Percentiles rank a stretch among this genome's conserved stretches.
Conservation (phyloP, 1,140 invertebrate species). For the Drosophila miranda region DNA sequence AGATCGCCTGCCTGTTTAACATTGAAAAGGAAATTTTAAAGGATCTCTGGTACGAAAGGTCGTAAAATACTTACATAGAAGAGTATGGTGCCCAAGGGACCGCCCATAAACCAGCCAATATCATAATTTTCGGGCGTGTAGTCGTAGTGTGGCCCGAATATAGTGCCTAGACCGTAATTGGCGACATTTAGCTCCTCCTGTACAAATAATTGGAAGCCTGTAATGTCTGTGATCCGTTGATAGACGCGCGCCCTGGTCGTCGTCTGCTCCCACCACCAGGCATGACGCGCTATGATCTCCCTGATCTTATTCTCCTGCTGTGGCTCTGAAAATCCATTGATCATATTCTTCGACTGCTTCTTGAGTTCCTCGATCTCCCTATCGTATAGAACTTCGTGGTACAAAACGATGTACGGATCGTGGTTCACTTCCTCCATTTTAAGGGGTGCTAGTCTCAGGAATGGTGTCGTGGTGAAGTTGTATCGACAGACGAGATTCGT, state of each 20-base stretch:
- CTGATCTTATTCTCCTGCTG: constrained; percentile 85
- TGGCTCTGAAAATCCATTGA: constrained; percentile 92
- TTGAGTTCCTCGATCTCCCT: constrained; percentile 93
- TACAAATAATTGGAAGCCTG: constrained; percentile 83
- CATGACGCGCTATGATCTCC: constrained; percentile 22
- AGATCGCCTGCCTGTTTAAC: constrained; percentile 93
- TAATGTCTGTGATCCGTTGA: constrained; percentile 89
- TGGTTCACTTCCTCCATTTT: constrained; percentile 94
- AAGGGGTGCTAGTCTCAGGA: constrained; percentile 91
- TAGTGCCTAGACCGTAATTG: constrained; percentile 87
- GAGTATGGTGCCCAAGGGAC: constrained; percentile 46
- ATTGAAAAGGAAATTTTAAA: background rate
- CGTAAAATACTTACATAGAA: constrained; percentile 42
- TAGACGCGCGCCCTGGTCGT: constrained; percentile 88
- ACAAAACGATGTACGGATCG: constrained; percentile 92
- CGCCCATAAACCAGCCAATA: constrained; percentile 28
- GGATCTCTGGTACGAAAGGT: too few species aligned
- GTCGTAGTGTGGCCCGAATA: constrained; percentile 85
- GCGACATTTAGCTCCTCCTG: constrained; percentile 85
- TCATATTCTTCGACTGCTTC: constrained; percentile 92
- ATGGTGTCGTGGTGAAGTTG: constrained; percentile 87
- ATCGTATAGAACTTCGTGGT: constrained; percentile 94
- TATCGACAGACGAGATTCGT: constrained; percentile 90
- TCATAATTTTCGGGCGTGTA: constrained; percentile 83
- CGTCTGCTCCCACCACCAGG: constrained; percentile 85